Evolutionary conservation across 2,113 vertebrate genomes (phyloP), one percentile per base, ranked within the genome.

Genomic region (Lampris incognitus): DNA sequence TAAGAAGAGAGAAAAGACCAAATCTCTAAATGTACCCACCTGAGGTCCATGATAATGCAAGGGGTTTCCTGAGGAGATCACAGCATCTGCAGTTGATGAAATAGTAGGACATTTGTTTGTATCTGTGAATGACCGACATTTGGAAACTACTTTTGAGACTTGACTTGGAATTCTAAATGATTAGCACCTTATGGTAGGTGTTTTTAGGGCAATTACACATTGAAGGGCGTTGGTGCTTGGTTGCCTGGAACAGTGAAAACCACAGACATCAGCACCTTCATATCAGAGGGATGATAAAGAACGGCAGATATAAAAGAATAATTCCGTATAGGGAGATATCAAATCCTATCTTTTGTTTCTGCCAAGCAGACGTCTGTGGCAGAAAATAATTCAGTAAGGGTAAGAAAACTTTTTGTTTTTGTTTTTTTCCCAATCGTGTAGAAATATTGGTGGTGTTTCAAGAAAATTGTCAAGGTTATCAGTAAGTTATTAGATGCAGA

Each of bases 231-330:
- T 79, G 77, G 62, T 72, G 74, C 51, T 72, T 57, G 57, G 39
- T 41, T 74, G 69, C 79, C 75, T 63, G 75, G 10, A 61, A 74
- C 62, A 66, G 41, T 56, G 40, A 69, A 90, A 91, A 83, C 1
- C 51, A 44, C 69, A 64, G 2, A 38, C 83, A 90, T 90, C 91
- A 91, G 90, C 92, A 90, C 7, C 81, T 83, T 78, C 62, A 70
- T 91, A 91, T 92, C 91, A 85, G 74, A n/a, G 11, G 10, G 36
- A 41, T 84, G 78, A 91, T 93, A 92, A 93, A 80, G 49, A 48
- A 50, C 51, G 54, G 42, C 41, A 66, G 65, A 80, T 90, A 82
- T 76, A 60, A 88, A 86, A 63, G 52, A 85, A 79, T 83, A 70
- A 59, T 82, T 38, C 41, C 48, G 79, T 81, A 79, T 66, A 52